Evolutionary conservation across 2,888 invertebrate species (phyloP), one percentile per base, ranked within the genome.

Genomic region (Morpho deidamia): DNA sequence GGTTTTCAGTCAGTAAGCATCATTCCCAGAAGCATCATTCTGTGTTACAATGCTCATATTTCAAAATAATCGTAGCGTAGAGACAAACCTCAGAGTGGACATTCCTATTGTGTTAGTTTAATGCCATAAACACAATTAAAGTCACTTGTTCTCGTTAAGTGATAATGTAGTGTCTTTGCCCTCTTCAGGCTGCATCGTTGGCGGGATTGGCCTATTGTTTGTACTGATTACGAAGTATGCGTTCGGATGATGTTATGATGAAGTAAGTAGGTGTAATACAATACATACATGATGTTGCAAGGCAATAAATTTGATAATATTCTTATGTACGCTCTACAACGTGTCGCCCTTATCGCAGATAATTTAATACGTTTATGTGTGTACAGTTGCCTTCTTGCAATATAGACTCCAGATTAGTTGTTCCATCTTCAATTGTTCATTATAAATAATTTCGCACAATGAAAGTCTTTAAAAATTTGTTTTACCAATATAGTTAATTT

Each of bases 81-180:
- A 69, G 66, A 55, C 63, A 45, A 51, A 54, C 53, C 42, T 51
- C 48, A 54, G 55, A 35, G 39, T 47, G 52, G 59, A 62, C 72
- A 67, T 67, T 64, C 71, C 78, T 76, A 77, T 78, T 84, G 80
- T 84, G 80, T 81, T 76, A 76, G 76, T 76, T 80, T 75, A 81
- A 80, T 73, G 76, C 78, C 75, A 81, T 83, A 85, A 84, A 84
- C 74, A 82, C 83, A 87, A 88, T 88, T 88, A 88, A 87, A 85
- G 71, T 82, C 84, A 85, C 83, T 87, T 86, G 74, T 72, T 82
- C 86, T 85, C 78, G 84, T 87, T 86, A 86, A 66, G 74, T 71
- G 76, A 81, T 85, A 83, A 83, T 79, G 73, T 65, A 65, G 72
- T 76, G 83, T 83, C 83, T 86, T 84, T 85, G 86, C 81, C 84